Evolutionary conservation across 2,888 invertebrate genomes (phyloP), one percentile per base, ranked within the genome.

Genomic region (Amiota minor): DNA sequence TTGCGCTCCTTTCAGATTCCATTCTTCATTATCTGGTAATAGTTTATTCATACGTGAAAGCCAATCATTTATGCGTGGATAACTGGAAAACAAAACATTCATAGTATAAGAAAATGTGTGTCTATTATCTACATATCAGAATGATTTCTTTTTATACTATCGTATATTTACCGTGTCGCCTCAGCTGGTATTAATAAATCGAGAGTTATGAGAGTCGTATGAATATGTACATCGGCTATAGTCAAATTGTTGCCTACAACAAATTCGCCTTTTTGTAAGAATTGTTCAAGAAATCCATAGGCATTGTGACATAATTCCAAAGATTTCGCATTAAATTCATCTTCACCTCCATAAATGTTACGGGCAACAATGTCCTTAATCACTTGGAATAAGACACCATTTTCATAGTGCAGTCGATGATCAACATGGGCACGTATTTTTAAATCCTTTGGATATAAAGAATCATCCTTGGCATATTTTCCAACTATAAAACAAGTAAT

Each of bases 381-480:
- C 18, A 89, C 85, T 67, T 90, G 88, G 76, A 92, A 92, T 1
- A 92, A 87, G 12, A 90, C 88, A 6, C 91, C 91, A 71, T 89
- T 89, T 74, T 93, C 91, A 79, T 91, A 92, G 83, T 92, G 90
- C 71, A 93, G 80, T 68, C 91, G 88, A 78, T 92, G 92, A 82
- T 93, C 91, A 46, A 93, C 87, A n/a, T 89, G 81, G 0, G 92
- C 92, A 55, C 93, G 88, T 71, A 85, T 88, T 71, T 90, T 85
- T 1, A 91, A 81, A 78, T 93, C 92, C 78, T 91, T 91, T 0
- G 93, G 92, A 82, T 93, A 93, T 2, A 93, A 86, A 9, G 88
- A 79, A 80, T 92, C 91, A 77, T 90, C 87, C 73, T 90, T 89
- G 0, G 89, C 92, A 81, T 92, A 93, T 82, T 92, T 92, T 14